Evolutionary conservation across 1,140 invertebrate species (phyloP), one percentile per base, ranked within the genome.

Genomic region (Papilio polyxenes): DNA sequence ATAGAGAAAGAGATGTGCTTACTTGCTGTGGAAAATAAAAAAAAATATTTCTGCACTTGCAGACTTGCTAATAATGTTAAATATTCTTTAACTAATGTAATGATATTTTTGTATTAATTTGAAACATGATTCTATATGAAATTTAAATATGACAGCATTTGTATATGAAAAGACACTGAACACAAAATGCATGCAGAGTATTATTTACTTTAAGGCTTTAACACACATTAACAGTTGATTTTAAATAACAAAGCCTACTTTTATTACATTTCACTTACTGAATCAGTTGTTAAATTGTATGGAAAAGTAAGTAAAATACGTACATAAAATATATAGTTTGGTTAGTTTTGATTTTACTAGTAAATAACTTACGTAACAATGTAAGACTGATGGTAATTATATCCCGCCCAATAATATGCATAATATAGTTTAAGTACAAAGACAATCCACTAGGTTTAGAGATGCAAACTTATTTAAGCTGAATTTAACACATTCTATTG

Each of bases 1-100:
- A 94, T 77, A 94, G 87, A 82, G 94, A 95, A 82, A n/a, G 92
- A 20, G 83, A 91, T 84, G 92, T 94, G 10, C 84, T 93, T 0
- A 94, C 94, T 51, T 95, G 94, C 80, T 95, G 94, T 84, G 94
- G 94, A 3, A 94, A 95, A 65, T 95, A 53, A 53, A 3, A 51
- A 51, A 15, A 17, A 6, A 17, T 17, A 6, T 5, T 59, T 20
- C n/a, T 59, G 56, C 15, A 20, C 7, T 59, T 75, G 13, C 56
- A 82, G 74, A 79, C 62, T 82, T 65, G 20, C 59, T 65, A 37
- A 65, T 77, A 80, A 65, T 62, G 80, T 80, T 80, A 76, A 69
- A 78, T 69, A n/a, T 44, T 17, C 5, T 59, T n/a, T 59, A 53
- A 53, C 51, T 13, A 53, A 53, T 53, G 3, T 15, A 53, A 15